These are phyloP conservation scores for Melanostigma gelatinosum DNA, from an alignment of 2,113 vertebrate species.

Conservation along the genomic window DNA sequence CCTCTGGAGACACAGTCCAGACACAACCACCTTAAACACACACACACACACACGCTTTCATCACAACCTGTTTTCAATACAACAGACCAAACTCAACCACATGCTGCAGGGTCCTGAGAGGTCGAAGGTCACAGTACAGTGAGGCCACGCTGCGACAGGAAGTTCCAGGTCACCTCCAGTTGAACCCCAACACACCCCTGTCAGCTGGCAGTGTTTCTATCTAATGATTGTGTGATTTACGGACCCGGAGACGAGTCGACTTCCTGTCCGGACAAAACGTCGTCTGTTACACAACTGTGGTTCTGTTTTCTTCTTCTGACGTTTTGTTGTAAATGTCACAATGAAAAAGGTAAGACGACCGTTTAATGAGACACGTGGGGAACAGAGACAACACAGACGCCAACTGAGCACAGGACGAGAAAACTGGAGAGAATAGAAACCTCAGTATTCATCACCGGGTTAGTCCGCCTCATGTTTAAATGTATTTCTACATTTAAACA, in stretches of 20 bases:
- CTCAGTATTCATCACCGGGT: not conserved
- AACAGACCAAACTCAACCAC: conserved; percentile 3
- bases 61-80: conserved; percentile 40
- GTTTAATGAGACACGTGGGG: conserved; percentile 5
- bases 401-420: not conserved
- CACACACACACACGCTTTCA: conserved; percentile 26
- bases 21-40: conserved; percentile 16
- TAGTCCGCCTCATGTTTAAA: not conserved
- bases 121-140: conserved; percentile 42
- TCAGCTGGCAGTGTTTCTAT: conserved; percentile 35
- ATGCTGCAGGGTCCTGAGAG: not conserved
- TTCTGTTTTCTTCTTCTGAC: conserved; percentile 11
- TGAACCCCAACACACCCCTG: not conserved
- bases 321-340: conserved; percentile 14
- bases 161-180: conserved; percentile 26
- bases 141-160: conserved; percentile 21
- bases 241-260: not conserved
- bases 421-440: not conserved
- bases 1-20: conserved; percentile 31
- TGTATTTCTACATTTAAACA: not conserved
- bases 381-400: not conserved
- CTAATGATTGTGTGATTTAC: conserved; percentile 43
- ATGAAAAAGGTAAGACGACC: conserved; percentile 15
- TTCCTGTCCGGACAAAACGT: conserved; percentile 43
- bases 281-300: not conserved